Conservation (phyloP, 2,113 vertebrate genomes). For the Cottus gobio region DNA sequence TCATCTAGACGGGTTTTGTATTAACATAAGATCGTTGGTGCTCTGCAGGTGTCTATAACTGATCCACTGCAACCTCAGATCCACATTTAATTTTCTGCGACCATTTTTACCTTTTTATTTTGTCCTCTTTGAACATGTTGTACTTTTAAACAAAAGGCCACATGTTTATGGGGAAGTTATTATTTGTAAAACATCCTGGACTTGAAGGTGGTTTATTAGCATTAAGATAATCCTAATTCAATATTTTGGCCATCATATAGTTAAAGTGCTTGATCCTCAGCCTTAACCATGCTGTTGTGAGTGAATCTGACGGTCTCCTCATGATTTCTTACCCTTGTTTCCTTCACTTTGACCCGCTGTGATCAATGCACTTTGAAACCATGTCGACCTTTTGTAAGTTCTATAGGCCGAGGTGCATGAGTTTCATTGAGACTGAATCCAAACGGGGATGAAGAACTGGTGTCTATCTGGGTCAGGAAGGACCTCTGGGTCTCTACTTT, state of each 20-base stretch:
- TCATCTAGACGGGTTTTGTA: constrained; percentile 27
- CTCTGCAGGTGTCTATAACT: constrained; percentile 12
- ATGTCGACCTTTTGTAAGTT: constrained; percentile 46
- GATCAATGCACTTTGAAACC: constrained; percentile 72
- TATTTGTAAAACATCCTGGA: not conserved
- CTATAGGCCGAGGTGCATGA: constrained; percentile 19
- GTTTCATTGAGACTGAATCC: constrained; percentile 20
- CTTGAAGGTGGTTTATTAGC: not conserved
- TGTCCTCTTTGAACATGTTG: constrained; percentile 19
- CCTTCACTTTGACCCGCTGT: not conserved
- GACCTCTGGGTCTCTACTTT: constrained; percentile 8
- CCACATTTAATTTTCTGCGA: constrained; percentile 1
- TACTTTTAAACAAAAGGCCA: constrained; percentile 42
- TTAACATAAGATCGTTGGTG: constrained; percentile 41
- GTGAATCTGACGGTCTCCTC: constrained; percentile 5
- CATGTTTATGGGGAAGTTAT: not conserved
- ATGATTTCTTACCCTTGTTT: constrained; percentile 4
- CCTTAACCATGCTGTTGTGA: constrained; percentile 54
- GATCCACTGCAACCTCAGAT: constrained; percentile 4
- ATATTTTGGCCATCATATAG: not conserved
- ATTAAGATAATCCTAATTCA: not conserved
- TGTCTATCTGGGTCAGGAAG: constrained; percentile 22
- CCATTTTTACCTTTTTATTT: constrained; percentile 11
- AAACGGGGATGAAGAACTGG: not conserved
- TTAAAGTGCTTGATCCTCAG: constrained; percentile 41